These are phyloP conservation scores for Sycophila sp. DNA, from an alignment of 1,140 invertebrate genomes.

Conservation along the genomic window DNA sequence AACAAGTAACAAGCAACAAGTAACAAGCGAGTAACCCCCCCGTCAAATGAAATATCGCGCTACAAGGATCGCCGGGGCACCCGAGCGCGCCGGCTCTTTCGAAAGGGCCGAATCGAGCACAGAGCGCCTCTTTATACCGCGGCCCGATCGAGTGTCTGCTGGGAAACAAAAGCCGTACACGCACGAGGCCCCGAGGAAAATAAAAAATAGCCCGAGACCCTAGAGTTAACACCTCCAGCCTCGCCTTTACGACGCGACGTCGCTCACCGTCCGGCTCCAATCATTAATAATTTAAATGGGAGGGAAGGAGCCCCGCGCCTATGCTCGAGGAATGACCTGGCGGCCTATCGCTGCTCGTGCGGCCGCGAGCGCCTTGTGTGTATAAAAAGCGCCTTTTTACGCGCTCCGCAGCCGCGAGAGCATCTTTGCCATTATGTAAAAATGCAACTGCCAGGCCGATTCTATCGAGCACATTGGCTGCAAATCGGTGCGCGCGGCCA, in stretches of 20 bases:
- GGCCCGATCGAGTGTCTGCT: neutral
- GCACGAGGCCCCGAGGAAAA: neutral
- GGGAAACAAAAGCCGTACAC: slow-evolving; percentile 21
- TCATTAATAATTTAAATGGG: slow-evolving; percentile 35
- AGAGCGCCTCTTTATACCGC: slow-evolving; percentile 16
- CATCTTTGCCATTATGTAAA: no score
- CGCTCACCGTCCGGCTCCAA: neutral
- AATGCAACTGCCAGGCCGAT: no score
- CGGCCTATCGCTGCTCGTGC: neutral
- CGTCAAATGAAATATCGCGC: slow-evolving; percentile 10
- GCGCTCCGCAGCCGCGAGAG: no score
- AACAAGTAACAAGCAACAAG: no score
- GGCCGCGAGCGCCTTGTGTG: no score
- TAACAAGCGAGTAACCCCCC: no score
- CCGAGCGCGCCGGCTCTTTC: neutral
- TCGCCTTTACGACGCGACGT: neutral
- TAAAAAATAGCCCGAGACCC: slow-evolving; percentile 20
- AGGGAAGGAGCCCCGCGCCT: neutral
- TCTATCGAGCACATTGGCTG: no score
- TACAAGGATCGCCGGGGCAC: neutral
- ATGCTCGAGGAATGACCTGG: slow-evolving; percentile 29
- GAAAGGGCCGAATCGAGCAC: slow-evolving; percentile 4
- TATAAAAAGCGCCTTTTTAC: no score
- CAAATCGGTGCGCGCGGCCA: no score
- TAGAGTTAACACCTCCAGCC: slow-evolving; percentile 26